phyloP scores from a whole-genome alignment of 2,113 vertebrate genomes.

The Anoplopoma fimbria region DNA sequence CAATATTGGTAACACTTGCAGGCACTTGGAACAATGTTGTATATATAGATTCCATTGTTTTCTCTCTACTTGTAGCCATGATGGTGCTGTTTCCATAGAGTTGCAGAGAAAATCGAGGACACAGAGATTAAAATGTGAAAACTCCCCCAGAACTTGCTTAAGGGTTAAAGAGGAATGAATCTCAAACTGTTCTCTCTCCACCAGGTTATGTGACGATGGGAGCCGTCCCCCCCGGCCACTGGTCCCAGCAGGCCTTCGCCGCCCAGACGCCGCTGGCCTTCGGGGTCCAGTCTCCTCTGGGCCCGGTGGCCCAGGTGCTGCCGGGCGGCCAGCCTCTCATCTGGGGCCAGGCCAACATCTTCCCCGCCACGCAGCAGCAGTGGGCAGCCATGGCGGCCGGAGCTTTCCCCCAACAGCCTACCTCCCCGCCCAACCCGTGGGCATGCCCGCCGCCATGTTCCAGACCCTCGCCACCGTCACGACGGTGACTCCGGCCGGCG shows the following conservation, averaged over 20 bases:
- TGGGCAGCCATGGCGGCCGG: slow-evolving; percentile 95
- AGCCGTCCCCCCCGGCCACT: slow-evolving; percentile 94
- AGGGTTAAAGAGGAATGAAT: too few species aligned
- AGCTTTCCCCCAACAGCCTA: slow-evolving; percentile 97
- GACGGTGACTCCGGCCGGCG: slow-evolving; percentile 85
- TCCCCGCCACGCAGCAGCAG: slow-evolving; percentile 95
- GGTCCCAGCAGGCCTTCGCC: slow-evolving; percentile 95
- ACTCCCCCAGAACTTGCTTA: too few species aligned
- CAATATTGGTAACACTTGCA: too few species aligned
- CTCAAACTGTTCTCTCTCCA: neutral
- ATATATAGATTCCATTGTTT: too few species aligned
- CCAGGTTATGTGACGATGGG: slow-evolving; percentile 99
- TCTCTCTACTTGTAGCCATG: too few species aligned
- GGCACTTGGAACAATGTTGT: too few species aligned
- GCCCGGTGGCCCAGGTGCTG: slow-evolving; percentile 91
- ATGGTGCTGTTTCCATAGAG: too few species aligned
- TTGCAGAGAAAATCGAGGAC: too few species aligned
- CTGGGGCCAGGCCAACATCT: slow-evolving; percentile 96
- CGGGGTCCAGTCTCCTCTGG: slow-evolving; percentile 83
- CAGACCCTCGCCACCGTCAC: slow-evolving; percentile 91
- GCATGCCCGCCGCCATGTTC: slow-evolving; percentile 98
- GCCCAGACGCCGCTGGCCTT: slow-evolving; percentile 94
- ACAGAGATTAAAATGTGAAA: too few species aligned
- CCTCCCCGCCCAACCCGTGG: slow-evolving; percentile 96
- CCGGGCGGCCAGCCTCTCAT: slow-evolving; percentile 95